Conservation (phyloP, 2,113 vertebrate genomes). For the Elgaria multicarinata region DNA sequence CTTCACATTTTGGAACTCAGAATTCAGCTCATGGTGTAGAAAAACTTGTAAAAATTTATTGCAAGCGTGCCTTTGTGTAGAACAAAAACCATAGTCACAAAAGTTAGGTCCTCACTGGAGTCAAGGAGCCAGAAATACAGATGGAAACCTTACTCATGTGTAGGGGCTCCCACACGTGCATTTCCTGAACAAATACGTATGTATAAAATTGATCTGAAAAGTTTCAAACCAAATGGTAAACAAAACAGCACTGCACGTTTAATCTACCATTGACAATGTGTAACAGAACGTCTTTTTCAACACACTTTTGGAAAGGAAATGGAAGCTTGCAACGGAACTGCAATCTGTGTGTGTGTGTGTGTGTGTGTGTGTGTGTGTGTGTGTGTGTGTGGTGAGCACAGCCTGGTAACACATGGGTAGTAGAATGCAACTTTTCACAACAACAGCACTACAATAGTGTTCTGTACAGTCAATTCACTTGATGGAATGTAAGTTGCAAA, state of each 20-base stretch:
- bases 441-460: background rate
- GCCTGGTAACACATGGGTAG: background rate
- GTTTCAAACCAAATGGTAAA: background rate
- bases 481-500: slow-evolving; percentile 49
- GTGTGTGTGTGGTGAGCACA: slow-evolving; percentile 32
- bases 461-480: slow-evolving; percentile 34
- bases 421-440: slow-evolving; percentile 27
- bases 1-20: slow-evolving; percentile 66
- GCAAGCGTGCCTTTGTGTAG: slow-evolving; percentile 68
- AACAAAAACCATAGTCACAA: slow-evolving; percentile 64
- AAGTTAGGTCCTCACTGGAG: slow-evolving; percentile 63
- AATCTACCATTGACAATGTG: slow-evolving; percentile 39
- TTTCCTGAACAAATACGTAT: slow-evolving; percentile 59
- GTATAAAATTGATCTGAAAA: slow-evolving; percentile 59
- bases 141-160: background rate
- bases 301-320: slow-evolving; percentile 9
- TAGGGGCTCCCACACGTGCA: slow-evolving; percentile 40
- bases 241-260: slow-evolving; percentile 33
- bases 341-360: background rate
- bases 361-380: background rate
- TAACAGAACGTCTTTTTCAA: slow-evolving; percentile 22
- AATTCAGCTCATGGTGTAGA: slow-evolving; percentile 68
- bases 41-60: slow-evolving; percentile 74
- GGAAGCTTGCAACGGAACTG: slow-evolving; percentile 23
- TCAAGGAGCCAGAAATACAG: slow-evolving; percentile 50